These are phyloP conservation scores for Trialeurodes vaporariorum DNA, from an alignment of 1,140 invertebrate species.

Conservation along the genomic window DNA sequence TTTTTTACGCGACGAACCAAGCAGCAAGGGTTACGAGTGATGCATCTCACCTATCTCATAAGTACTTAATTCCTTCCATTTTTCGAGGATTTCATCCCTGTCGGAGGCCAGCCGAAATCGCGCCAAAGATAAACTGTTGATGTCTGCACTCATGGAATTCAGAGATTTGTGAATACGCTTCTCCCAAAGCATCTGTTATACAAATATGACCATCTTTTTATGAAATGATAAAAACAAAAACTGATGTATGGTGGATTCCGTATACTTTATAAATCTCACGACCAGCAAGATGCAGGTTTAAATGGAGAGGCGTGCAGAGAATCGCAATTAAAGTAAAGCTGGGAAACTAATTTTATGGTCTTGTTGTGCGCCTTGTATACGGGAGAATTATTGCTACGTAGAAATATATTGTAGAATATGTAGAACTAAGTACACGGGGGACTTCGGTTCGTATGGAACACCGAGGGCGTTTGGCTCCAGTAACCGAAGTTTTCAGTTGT, in stretches of 20 bases:
- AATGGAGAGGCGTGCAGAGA: no score
- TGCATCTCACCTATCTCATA: slow-evolving; percentile 74
- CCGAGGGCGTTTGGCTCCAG: no score
- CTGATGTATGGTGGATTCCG: not conserved
- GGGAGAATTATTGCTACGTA: no score
- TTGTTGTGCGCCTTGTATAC: no score
- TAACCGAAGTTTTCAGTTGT: no score
- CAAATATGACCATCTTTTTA: not conserved
- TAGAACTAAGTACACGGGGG: no score
- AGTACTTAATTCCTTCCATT: slow-evolving; percentile 87
- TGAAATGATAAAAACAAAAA: not conserved
- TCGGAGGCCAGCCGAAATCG: slow-evolving; percentile 61
- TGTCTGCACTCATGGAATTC: slow-evolving; percentile 86
- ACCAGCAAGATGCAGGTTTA: not conserved
- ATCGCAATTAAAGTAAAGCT: no score
- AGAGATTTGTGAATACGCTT: slow-evolving; percentile 85
- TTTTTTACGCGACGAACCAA: no score
- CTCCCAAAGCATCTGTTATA: slow-evolving; percentile 82
- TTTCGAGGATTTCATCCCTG: slow-evolving; percentile 65
- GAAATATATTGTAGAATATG: no score
- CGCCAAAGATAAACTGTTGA: slow-evolving; percentile 60
- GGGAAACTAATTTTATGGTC: no score
- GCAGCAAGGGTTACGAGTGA: no score
- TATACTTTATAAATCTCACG: not conserved
- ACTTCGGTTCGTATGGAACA: no score